Conservation (phyloP, 2,113 vertebrate species). For the Mirza zaza region DNA sequence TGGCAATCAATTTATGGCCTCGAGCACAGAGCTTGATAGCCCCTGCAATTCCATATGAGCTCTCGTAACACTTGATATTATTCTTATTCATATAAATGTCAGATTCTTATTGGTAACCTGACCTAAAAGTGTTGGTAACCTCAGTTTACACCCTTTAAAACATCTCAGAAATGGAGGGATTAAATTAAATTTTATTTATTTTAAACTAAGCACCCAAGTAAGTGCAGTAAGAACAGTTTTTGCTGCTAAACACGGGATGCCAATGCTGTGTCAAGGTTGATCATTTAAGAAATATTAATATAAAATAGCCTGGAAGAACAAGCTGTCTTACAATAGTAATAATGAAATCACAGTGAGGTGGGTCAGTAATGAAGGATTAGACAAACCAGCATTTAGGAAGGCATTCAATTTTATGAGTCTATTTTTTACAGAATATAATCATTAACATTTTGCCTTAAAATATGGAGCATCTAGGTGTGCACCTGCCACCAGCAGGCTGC, state of each 20-base stretch:
- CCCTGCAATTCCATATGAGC: slow-evolving; percentile 11
- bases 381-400: background rate
- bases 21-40: background rate
- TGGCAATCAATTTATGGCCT: slow-evolving; percentile 52
- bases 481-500: background rate
- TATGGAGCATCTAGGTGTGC: background rate
- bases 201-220: slow-evolving; percentile 43
- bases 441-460: background rate
- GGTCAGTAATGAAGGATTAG: background rate
- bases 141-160: slow-evolving; percentile 56
- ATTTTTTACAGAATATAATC: background rate
- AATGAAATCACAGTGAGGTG: background rate
- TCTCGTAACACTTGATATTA: slow-evolving; percentile 53
- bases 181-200: slow-evolving; percentile 44
- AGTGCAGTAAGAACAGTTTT: background rate
- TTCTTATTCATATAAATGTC: slow-evolving; percentile 68
- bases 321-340: background rate
- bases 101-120: slow-evolving; percentile 50
- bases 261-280: background rate
- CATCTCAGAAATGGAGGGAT: slow-evolving; percentile 26
- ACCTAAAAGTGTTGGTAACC: slow-evolving; percentile 41
- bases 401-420: background rate
- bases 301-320: background rate
- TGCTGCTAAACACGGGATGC: background rate
- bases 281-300: slow-evolving; percentile 32